phyloP scores from a whole-genome alignment of 1,140 invertebrate genomes.

The Magallana ariakensis region DNA sequence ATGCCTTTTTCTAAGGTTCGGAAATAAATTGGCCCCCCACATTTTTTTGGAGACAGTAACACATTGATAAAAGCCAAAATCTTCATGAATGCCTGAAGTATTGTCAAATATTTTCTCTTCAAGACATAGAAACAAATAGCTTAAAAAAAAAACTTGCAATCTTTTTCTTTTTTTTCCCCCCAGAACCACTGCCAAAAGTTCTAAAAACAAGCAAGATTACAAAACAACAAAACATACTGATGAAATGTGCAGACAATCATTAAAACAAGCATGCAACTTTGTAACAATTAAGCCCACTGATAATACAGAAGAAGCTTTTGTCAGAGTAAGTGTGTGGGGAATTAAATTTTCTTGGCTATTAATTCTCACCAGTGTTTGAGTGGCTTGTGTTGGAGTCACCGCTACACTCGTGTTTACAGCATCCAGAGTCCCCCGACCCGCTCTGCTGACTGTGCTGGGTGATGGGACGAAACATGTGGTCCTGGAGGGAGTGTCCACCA shows the following conservation, averaged over 20 bases:
- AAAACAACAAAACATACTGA: not conserved
- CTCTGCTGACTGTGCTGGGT: slow-evolving; percentile 73
- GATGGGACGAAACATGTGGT: slow-evolving; percentile 75
- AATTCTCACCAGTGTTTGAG: slow-evolving; percentile 72
- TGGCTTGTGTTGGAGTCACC: slow-evolving; percentile 77
- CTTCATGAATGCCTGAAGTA: not conserved
- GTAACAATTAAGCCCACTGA: too few species aligned
- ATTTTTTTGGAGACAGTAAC: not conserved
- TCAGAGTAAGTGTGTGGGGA: too few species aligned
- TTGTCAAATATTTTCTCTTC: not conserved
- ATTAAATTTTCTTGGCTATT: too few species aligned
- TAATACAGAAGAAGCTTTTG: too few species aligned
- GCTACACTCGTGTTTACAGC: slow-evolving; percentile 75
- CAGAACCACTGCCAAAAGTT: slow-evolving; percentile 4
- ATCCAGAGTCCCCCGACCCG: slow-evolving; percentile 77
- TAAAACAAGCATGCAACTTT: not conserved
- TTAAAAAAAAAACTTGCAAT: not conserved
- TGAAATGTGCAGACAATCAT: not conserved
- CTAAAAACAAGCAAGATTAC: not conserved
- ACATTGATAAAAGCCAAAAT: not conserved
- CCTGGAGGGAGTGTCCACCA: slow-evolving; percentile 39
- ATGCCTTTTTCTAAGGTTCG: not conserved
- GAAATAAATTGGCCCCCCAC: not conserved
- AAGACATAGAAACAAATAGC: not conserved
- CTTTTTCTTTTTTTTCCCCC: too few species aligned